These are phyloP conservation scores for Zophobas morio DNA, from an alignment of 1,140 invertebrate genomes.

Conservation along the genomic window DNA sequence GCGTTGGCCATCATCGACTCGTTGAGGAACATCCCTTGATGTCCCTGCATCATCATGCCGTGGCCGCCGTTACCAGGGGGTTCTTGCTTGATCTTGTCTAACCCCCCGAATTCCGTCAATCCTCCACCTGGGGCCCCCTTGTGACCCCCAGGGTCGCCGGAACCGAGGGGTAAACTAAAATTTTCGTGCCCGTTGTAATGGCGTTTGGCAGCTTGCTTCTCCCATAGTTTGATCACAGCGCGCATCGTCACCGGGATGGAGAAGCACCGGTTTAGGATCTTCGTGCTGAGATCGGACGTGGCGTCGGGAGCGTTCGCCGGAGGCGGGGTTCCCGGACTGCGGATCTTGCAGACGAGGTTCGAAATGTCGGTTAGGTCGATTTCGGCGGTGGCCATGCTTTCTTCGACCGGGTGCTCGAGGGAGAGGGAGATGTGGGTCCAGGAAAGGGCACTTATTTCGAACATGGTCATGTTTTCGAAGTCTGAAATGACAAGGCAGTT, in stretches of 20 bases:
- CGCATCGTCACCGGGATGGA: constrained; percentile 92
- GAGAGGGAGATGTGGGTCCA: constrained; percentile 91
- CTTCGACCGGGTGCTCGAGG: constrained; percentile 93
- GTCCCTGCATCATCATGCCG: constrained; percentile 62
- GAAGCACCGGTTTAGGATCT: constrained; percentile 90
- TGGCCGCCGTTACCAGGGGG: constrained; percentile 67
- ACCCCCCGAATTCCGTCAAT: constrained; percentile 70
- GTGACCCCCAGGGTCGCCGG: constrained; percentile 66
- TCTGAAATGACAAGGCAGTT: constrained; percentile 69
- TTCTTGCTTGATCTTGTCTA: constrained; percentile 72
- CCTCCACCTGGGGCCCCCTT: constrained; percentile 67
- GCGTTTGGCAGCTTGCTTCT: constrained; percentile 66
- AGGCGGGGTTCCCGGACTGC: constrained; percentile 67
- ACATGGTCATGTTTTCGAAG: constrained; percentile 86
- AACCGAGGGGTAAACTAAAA: constrained; percentile 68
- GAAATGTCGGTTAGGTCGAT: constrained; percentile 88
- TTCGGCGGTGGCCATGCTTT: constrained; percentile 93
- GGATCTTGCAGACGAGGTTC: constrained; percentile 76
- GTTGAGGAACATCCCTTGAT: constrained; percentile 63
- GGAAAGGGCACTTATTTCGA: constrained; percentile 92
- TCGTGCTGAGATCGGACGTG: constrained; percentile 83
- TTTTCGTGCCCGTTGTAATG: constrained; percentile 66
- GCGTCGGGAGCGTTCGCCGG: constrained; percentile 72
- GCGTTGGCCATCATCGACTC: constrained; percentile 62
- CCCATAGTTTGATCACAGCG: constrained; percentile 71